Evolutionary conservation across 2,797 vertebrate species (phyloP).

Genomic region (Bradypodion pumilum): DNA sequence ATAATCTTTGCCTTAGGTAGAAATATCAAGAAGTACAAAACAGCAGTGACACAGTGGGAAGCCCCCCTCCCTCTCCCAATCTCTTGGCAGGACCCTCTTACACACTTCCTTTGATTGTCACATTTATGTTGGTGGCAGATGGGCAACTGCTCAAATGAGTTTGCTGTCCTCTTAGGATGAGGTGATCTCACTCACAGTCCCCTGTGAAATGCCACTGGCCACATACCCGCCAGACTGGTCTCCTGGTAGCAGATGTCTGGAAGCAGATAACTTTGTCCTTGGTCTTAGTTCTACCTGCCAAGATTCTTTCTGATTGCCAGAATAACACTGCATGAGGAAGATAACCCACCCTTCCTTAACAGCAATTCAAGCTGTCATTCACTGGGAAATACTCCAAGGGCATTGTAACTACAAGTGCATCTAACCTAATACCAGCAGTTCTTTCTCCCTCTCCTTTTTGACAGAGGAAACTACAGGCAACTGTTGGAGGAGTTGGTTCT

Average conservation of each 20-base stretch:
- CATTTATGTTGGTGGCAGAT: slow-evolving; percentile 46
- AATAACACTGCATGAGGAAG: slow-evolving; percentile 51
- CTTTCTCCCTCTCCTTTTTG: neutral
- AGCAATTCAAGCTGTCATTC: slow-evolving; percentile 44
- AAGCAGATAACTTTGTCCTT: slow-evolving; percentile 62
- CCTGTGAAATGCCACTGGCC: neutral
- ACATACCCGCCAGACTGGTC: slow-evolving; percentile 43
- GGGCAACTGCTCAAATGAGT: slow-evolving; percentile 52
- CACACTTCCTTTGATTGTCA: neutral
- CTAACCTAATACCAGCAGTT: slow-evolving; percentile 19
- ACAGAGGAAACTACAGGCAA: neutral
- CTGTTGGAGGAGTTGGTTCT: neutral
- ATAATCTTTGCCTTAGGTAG: neutral
- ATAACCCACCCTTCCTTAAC: slow-evolving; percentile 57
- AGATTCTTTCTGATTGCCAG: slow-evolving; percentile 53
- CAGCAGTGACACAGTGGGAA: neutral
- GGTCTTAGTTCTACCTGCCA: slow-evolving; percentile 52
- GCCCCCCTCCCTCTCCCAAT: neutral
- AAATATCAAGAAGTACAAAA: neutral
- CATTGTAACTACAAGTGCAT: slow-evolving; percentile 24
- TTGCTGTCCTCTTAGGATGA: slow-evolving; percentile 36
- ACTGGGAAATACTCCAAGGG: slow-evolving; percentile 37
- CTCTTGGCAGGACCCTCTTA: slow-evolving; percentile 33
- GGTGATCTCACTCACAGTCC: slow-evolving; percentile 29
- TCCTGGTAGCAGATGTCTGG: slow-evolving; percentile 56